Evolutionary conservation across 2,888 invertebrate genomes (phyloP), one percentile per base, ranked within the genome.

Genomic region (Pardosa pseudoannulata): DNA sequence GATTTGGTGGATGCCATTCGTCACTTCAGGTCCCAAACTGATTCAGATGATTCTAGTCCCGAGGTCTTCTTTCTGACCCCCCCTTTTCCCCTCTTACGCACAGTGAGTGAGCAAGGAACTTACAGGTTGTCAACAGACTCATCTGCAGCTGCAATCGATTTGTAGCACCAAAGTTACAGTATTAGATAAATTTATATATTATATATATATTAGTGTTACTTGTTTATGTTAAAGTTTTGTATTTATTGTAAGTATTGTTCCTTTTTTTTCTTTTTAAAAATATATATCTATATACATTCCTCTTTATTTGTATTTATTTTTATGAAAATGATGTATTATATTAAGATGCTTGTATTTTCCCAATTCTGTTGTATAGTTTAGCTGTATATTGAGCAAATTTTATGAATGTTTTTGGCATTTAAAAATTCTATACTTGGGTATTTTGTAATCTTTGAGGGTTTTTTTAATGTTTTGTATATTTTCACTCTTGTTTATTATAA

Each of bases 1-100:
- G 94, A 95, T 89, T 92, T 96, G 39, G 93, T 96, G n/a, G 94
- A 94, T 72, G 96, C 96, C 91, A 95, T 97, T 88, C 93, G 94
- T 89, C 94, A 95, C 91, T 96, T 95, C 91, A 90, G 90, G 78
- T 90, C 93, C 0, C 93, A 93, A 89, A 93, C 93, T 28, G 70
- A 70, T 23, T 68, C 70, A 64, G 94, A 94, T 73, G 94, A 93
- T 72, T 93, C 92, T 85, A 93, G 94, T 39, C 94, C 94, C 9
- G 94, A 93, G 89, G 93, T 93, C 11, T 91, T 88, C 13, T 88
- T 88, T 71, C 80, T 89, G 28, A 89, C 88, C 62, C 74, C 75
- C 41, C 72, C 87, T 36, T 89, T 87, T 16, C 89, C 89, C 7
- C 83, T 90, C 31, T 82, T 90, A 76, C 88, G 90, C 41, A 90